Evolutionary conservation across 2,113 vertebrate genomes (phyloP), one percentile per base, ranked within the genome.

Genomic region (Colius striatus): DNA sequence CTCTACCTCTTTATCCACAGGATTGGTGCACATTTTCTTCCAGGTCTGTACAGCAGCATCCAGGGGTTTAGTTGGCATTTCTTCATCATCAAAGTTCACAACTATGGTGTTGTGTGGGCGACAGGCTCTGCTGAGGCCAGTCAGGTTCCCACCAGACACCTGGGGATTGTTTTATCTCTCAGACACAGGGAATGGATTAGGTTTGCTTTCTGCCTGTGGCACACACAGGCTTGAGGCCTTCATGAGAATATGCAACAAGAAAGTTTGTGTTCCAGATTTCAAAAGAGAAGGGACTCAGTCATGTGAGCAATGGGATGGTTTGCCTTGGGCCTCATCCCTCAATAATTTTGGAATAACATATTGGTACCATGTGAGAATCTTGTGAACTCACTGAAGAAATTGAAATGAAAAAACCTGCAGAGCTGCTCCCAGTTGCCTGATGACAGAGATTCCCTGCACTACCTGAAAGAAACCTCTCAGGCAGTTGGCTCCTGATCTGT

Each of bases 71-170:
- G 54, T 19, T 2, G 99, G 99, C 16, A 98, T 95, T 26, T 95
- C 96, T 0, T 97, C 88, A 2, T 99, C 99, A 14, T 97, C 96
- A 34, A 99, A 99, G 96, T 97, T 99, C 80, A 99, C 97, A 84
- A 99, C 99, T 85, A 99, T 98, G 50, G 99, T 99, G 0, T 99
- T 99, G 98, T 99, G 98, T 6, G 99, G 98, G 43, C 99, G 98
- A 4, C 99, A 98, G 41, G 98, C 98, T 10, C 99, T 98, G 96
- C 98, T 99, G 92, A 98, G 95, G 45, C 99, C 98, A 1, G 99
- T 99, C 12, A 99, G 95, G 89, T 99, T 99, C 90, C 98, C 98
- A 2, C 97, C 98, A 5, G 97, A 98, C 62, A 98, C 63, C 27
- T 96, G 61, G 21, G 97, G 94, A 18, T 97, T 98, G 67, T 95